phyloP scores from a whole-genome alignment of 2,113 vertebrate species.

The Peromyscus maniculatus region DNA sequence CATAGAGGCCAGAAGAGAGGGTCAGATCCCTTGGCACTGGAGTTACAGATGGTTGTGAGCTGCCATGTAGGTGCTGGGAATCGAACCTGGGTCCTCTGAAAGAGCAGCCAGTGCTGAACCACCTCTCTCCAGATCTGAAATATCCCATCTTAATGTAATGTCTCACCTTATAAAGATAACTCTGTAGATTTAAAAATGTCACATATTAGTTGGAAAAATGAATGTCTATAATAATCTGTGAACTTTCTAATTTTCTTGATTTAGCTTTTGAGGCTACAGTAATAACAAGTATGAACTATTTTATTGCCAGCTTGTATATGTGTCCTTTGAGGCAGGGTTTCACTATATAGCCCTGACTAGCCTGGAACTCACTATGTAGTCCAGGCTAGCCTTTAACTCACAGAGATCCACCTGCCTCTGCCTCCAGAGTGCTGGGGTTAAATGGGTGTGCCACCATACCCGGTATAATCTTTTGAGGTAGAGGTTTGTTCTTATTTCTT shows the following conservation, averaged over 20 bases:
- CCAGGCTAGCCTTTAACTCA: background rate
- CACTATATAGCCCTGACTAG: background rate
- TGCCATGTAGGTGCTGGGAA: background rate
- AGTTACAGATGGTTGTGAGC: background rate
- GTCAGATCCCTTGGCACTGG: background rate
- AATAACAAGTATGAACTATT: slow-evolving; percentile 22
- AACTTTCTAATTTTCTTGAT: background rate
- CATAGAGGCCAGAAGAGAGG: background rate
- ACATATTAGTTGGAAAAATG: background rate
- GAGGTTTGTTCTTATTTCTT: slow-evolving; percentile 56
- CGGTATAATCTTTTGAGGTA: background rate
- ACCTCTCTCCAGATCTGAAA: background rate
- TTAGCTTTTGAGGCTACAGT: background rate
- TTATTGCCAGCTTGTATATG: background rate
- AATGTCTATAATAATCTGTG: background rate
- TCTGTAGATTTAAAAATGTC: slow-evolving; percentile 47
- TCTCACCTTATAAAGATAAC: background rate
- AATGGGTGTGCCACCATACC: background rate
- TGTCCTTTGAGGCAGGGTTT: background rate
- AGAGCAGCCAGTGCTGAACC: background rate
- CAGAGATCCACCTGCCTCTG: background rate
- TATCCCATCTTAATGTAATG: background rate
- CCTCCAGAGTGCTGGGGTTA: background rate
- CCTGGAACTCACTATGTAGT: background rate
- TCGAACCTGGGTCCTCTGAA: background rate